phyloP scores from a whole-genome alignment of 2,888 invertebrate genomes.

The Parnassius orleans region DNA sequence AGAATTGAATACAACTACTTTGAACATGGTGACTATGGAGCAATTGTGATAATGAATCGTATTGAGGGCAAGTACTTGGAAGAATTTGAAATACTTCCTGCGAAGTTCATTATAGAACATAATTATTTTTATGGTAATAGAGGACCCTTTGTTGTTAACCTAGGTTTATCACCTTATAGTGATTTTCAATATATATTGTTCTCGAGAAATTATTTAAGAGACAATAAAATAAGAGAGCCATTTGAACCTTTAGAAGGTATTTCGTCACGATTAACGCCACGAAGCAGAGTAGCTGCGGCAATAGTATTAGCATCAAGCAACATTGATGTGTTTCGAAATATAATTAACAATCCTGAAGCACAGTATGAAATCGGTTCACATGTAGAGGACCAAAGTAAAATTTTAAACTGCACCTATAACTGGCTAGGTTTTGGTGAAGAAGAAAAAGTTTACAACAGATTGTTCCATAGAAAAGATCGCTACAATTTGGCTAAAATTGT shows the following conservation, averaged over 20 bases:
- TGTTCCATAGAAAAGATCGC: constrained; percentile 93
- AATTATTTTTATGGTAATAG: constrained; percentile 95
- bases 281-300: constrained; percentile 95
- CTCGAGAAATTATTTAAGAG: constrained; percentile 91
- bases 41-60: constrained; percentile 91
- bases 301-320: constrained; percentile 96
- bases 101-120: constrained; percentile 87
- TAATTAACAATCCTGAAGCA: constrained; percentile 94
- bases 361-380: constrained; percentile 98
- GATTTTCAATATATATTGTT: constrained; percentile 90
- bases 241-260: constrained; percentile 86
- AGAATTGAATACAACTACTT: constrained; percentile 95
- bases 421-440: constrained; percentile 92
- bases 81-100: constrained; percentile 89
- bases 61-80: constrained; percentile 83
- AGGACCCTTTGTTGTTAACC: constrained; percentile 92
- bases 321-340: constrained; percentile 93
- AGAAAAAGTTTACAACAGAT: constrained; percentile 85
- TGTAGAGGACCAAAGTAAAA: constrained; percentile 94
- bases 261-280: constrained; percentile 88
- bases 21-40: constrained; percentile 89
- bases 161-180: constrained; percentile 94
- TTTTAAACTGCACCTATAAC: constrained; percentile 96
- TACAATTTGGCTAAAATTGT: constrained; percentile 96
- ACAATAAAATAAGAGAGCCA: constrained; percentile 93